Base-by-base conservation (phyloP, 2,797 vertebrate species). In the Champsocephalus gunnari region DNA sequence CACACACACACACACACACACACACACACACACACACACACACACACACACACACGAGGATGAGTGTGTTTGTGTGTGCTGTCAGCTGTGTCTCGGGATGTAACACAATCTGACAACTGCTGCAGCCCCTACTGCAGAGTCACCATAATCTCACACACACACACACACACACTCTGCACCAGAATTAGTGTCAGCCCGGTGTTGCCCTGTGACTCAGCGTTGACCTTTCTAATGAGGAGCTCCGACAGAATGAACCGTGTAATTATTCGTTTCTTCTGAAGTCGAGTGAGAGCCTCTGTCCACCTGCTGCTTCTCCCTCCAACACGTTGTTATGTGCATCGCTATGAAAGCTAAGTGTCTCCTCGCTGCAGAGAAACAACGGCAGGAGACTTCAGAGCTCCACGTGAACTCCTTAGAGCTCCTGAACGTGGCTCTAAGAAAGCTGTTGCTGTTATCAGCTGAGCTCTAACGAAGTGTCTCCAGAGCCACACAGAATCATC, bases 101-200 rank as follows among this genome's bases (percentile, higher is more conserved):
- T 90, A 93, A 94, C 88, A 64, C 72, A 75, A 88, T 66, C 85
- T 66, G 55, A 66, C 48, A 77, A 88, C 91, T 92, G 87, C 91
- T 91, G 91, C 86, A 79, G 64, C 49, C 43, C 38, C 1, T 10
- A 51, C 72, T 75, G 84, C 77, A 68, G 66, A 38, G 68, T 80
- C 86, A 62, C 66, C 82, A 74, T 80, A 81, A 6, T 71, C 74
- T 43, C 68, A 71, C 38, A 43, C 38, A 79, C 63, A 57, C 82
- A 79, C 82, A 81, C 66, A 45, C 60, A 41, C 59, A n/a, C 49
- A 9, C 3, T 0, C 69, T 10, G 38, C 63, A 66, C 48, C 80
- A 71, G 60, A 71, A 70, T 83, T 44, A 86, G 68, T 17, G 50
- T 65, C 60, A 17, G 12, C 56, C 53, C 4, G 8, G 6, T 43